Evolutionary conservation across 2,113 vertebrate species (phyloP), one percentile per base, ranked within the genome.

Genomic region (Oxyura jamaicensis): DNA sequence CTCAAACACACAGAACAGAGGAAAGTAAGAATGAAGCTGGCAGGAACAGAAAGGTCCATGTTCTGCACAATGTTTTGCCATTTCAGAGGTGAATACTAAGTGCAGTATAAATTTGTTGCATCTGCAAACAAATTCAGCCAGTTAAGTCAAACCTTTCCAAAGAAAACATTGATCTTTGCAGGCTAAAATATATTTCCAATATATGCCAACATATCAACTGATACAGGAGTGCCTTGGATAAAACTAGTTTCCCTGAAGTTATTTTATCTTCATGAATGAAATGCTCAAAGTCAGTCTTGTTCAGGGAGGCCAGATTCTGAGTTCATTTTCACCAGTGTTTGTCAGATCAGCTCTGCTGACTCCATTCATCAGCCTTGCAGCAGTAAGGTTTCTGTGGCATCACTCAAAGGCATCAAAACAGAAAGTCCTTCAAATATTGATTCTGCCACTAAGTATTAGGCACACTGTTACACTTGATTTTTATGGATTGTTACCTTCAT

Each of bases 401-500:
- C 84, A 42, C 48, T 92, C 77, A 90, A 91, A 95, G 48, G 33
- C 84, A 88, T 90, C 93, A 88, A 94, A 95, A 96, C 67, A 93
- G 50, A 83, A 97, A 94, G 82, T 91, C 75, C 68, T 94, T 95
- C 78, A 74, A 36, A 77, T 94, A 96, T 89, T 94, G 91, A 95
- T 95, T 85, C 93, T 95, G 91, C 78, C 74, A 69, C 39, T 73
- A n/a, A 66, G 31, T 76, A 80, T 96, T 91, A 92, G 78, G 67
- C 67, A 74, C 67, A 73, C 23, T 50, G 74, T 42, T 91, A 67
- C 25, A 28, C 73, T 90, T 83, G 59, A 85, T 85, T 90, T 91
- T 94, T 96, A 91, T 91, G 84, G 79, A 93, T 92, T 96, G 55
- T 86, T 95, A 72, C 83, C 60, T 86, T 91, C 60, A 71, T 93